Conservation (phyloP, 1,140 invertebrate genomes). For the Panonychus citri region DNA sequence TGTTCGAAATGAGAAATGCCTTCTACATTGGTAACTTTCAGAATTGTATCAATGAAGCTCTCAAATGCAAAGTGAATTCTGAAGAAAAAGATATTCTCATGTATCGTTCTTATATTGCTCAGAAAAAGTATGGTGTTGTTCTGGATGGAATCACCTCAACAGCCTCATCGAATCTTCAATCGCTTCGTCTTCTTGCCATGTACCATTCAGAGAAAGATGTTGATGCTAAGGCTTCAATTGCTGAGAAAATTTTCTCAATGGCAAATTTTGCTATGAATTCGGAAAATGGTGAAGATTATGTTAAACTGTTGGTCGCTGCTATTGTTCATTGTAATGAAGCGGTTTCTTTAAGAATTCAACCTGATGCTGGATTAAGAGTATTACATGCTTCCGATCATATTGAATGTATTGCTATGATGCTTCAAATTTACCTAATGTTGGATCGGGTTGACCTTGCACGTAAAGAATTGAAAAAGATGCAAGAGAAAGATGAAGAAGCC, state of each 20-base stretch:
- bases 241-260: constrained; percentile 34
- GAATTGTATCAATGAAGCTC: constrained; percentile 72
- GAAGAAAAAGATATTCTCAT: constrained; percentile 56
- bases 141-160: constrained; percentile 55
- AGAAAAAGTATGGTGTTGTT: constrained; percentile 68
- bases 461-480: constrained; percentile 75
- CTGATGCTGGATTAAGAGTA: constrained; percentile 57
- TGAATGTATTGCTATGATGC: constrained; percentile 34
- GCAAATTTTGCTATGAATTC: constrained; percentile 32
- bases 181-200: constrained; percentile 54
- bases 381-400: constrained; percentile 58
- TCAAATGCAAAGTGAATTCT: constrained; percentile 1
- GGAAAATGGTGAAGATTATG: constrained; percentile 32
- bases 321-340: constrained; percentile 70
- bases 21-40: constrained; percentile 89
- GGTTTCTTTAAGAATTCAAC: constrained; percentile 28
- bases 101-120: constrained; percentile 76
- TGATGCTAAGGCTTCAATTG: constrained; percentile 28
- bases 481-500: constrained; percentile 89
- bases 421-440: constrained; percentile 68
- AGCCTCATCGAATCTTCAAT: constrained; percentile 39
- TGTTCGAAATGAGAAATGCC: constrained; percentile 79
- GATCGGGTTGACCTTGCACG: constrained; percentile 76
- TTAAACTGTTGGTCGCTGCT: constrained; percentile 60
- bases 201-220: constrained; percentile 42